phyloP scores from a whole-genome alignment of 2,888 invertebrate species.

The Phengaris arion region DNA sequence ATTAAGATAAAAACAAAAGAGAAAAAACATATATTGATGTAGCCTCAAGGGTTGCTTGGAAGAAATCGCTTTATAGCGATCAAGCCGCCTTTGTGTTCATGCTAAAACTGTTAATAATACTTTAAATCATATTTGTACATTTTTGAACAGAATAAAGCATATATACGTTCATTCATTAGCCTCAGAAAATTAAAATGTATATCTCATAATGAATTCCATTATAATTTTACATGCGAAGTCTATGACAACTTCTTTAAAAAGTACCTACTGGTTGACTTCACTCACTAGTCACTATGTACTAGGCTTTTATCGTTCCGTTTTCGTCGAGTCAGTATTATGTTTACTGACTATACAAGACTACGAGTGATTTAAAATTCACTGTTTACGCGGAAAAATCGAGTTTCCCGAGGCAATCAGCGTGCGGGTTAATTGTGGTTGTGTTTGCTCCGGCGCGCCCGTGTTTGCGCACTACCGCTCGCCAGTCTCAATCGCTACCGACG shows the following conservation, averaged over 20 bases:
- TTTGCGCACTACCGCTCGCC: constrained; percentile 53
- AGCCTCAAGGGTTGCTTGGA: too few relatives aligned
- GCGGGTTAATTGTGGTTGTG: constrained; percentile 57
- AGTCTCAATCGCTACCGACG: constrained; percentile 43
- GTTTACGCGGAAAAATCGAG: constrained; percentile 23
- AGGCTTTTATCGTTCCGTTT: not conserved
- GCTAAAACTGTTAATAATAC: too few relatives aligned
- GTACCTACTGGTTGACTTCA: not conserved
- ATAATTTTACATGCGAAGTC: not conserved
- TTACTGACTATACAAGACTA: not conserved
- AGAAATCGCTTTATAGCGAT: too few relatives aligned
- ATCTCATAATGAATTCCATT: too few relatives aligned
- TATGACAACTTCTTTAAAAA: too few relatives aligned
- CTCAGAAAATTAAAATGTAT: too few relatives aligned
- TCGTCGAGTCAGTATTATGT: not conserved
- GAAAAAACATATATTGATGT: too few relatives aligned
- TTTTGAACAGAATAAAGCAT: too few relatives aligned
- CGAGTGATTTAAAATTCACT: constrained; percentile 13
- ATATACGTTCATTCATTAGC: too few relatives aligned
- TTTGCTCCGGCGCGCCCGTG: constrained; percentile 50
- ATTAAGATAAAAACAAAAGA: too few relatives aligned
- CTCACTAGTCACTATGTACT: not conserved
- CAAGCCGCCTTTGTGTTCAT: too few relatives aligned
- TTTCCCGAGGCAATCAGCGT: constrained; percentile 39
- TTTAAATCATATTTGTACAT: too few relatives aligned